Percentiles rank a stretch among this genome's conserved stretches.
phyloP scores from a whole-genome alignment of 2,888 invertebrate species.

The Aricia artaxerxes region DNA sequence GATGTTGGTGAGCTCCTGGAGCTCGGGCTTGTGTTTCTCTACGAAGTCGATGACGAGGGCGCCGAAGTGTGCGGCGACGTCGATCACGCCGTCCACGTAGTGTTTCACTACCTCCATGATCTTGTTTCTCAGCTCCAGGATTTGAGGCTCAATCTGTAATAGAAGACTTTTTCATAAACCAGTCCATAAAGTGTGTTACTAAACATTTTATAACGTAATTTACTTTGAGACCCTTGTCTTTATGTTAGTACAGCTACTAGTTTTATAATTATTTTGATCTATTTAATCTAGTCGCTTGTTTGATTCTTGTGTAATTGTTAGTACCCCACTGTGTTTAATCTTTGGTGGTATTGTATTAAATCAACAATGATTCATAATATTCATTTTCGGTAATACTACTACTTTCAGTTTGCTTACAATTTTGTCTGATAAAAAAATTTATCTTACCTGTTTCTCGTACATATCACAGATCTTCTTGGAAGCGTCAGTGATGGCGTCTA shows the following conservation, averaged over 20 bases:
- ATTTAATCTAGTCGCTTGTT: no score
- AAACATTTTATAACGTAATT: no score
- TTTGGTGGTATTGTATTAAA: no score
- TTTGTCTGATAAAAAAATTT: no score
- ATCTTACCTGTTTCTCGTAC: constrained; percentile 57
- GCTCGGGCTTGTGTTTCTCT: constrained; percentile 84
- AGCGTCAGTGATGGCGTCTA: constrained; percentile 47
- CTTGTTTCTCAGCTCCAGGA: constrained; percentile 60
- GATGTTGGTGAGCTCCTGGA: constrained; percentile 80
- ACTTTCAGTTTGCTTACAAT: not conserved
- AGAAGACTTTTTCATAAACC: not conserved
- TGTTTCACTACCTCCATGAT: constrained; percentile 63
- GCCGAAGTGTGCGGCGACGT: constrained; percentile 74
- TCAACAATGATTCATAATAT: no score
- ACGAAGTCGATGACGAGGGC: constrained; percentile 79
- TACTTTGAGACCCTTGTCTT: no score
- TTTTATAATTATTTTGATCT: no score
- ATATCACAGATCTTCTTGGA: constrained; percentile 55
- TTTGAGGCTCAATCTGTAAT: constrained; percentile 59
- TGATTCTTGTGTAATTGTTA: no score
- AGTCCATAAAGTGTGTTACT: not conserved
- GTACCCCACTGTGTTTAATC: no score
- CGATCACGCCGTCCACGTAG: constrained; percentile 62
- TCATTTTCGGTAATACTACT: not conserved
- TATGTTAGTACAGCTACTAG: no score